phyloP scores from a whole-genome alignment of 2,888 invertebrate species.

The Galerucella pusilla region DNA sequence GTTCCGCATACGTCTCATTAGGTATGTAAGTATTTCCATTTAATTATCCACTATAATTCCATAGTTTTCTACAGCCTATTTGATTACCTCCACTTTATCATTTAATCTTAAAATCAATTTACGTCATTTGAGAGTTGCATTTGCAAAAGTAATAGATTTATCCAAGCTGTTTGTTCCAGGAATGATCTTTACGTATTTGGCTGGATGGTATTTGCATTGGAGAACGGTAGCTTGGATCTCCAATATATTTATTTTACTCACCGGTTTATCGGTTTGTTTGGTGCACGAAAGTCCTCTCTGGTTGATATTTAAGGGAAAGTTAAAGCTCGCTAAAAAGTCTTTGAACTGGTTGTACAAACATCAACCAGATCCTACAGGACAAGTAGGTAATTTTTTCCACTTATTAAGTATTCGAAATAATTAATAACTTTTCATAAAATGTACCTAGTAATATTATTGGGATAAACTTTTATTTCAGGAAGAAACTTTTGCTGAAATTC shows the following conservation, averaged over 20 bases:
- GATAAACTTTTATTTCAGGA: constrained; percentile 47
- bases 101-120: too few relatives aligned
- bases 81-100: too few relatives aligned
- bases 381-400: constrained; percentile 48
- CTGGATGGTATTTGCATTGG: constrained; percentile 70
- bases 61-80: too few relatives aligned
- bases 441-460: background rate
- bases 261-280: constrained; percentile 66
- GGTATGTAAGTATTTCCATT: constrained; percentile 59
- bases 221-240: constrained; percentile 69
- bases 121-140: too few relatives aligned
- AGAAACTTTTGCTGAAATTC: constrained; percentile 66
- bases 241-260: constrained; percentile 67
- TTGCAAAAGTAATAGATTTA: background rate
- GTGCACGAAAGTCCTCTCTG: constrained; percentile 72
- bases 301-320: constrained; percentile 69
- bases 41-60: background rate
- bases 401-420: background rate
- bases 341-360: constrained; percentile 66
- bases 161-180: constrained; percentile 57
- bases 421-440: too few relatives aligned
- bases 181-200: constrained; percentile 69
- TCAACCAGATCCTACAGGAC: constrained; percentile 61
- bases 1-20: constrained; percentile 70
- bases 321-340: constrained; percentile 68